A percentile compares a stretch with the other conserved stretches of the same genome.
Evolutionary conservation across 1,140 invertebrate genomes (phyloP).

Genomic region (Adelges cooleyi): DNA sequence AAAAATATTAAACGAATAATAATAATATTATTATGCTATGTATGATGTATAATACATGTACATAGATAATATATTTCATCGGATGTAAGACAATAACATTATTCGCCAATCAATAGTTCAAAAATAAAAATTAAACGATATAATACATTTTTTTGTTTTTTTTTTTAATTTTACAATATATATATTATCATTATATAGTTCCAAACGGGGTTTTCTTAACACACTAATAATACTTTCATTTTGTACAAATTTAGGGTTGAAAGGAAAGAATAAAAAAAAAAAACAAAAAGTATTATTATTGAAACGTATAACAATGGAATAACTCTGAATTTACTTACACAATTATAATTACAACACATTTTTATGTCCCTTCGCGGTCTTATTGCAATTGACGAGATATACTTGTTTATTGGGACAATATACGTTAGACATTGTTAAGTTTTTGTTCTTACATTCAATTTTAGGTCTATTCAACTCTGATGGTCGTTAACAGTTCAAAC

Average conservation of each 20-base stretch:
- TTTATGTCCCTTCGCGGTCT: no score
- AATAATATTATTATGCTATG: conserved; percentile 6
- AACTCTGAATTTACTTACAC: no score
- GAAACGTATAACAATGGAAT: no score
- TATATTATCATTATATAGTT: not conserved
- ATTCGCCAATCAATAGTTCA: not conserved
- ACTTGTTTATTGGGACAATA: no score
- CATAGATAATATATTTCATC: conserved; percentile 11
- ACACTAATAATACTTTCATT: conserved; percentile 22
- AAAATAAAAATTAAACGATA: not conserved
- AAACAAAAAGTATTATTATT: no score
- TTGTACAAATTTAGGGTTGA: not conserved
- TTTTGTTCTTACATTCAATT: no score
- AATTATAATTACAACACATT: no score
- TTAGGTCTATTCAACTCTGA: no score
- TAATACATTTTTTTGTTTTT: not conserved
- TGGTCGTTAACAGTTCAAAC: no score
- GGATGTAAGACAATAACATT: conserved; percentile 2
- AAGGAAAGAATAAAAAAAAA: not conserved
- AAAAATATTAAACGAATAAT: conserved; percentile 1
- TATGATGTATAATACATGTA: conserved; percentile 19
- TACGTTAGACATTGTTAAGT: no score
- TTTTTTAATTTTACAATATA: no score
- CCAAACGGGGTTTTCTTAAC: conserved; percentile 4
- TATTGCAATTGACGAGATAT: no score